phyloP scores from a whole-genome alignment of 2,113 vertebrate genomes.

The Euleptes europaea region DNA sequence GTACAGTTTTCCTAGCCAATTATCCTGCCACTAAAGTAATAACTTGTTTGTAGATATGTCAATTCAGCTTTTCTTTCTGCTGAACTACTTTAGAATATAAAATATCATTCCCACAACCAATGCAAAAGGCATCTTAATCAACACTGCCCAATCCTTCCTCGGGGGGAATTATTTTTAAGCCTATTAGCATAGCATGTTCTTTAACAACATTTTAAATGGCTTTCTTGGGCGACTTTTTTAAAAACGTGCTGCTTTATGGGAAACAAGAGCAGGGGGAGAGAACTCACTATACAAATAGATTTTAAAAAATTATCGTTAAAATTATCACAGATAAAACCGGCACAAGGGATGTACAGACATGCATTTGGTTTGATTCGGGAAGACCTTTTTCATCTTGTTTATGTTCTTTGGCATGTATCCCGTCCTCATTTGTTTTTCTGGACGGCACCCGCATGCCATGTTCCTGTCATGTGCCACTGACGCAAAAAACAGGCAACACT shows the following conservation, averaged over 20 bases:
- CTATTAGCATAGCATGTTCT: constrained; percentile 23
- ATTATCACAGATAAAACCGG: not conserved
- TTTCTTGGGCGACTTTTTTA: constrained; percentile 20
- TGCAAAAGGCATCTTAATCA: constrained; percentile 6
- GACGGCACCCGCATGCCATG: too few species aligned
- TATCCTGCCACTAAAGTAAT: constrained; percentile 32
- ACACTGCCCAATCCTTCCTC: not conserved
- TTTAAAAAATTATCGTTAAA: not conserved
- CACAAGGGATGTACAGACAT: not conserved
- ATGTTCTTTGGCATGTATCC: too few species aligned
- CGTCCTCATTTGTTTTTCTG: too few species aligned
- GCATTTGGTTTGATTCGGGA: too few species aligned
- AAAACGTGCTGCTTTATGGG: constrained; percentile 11
- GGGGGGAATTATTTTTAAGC: constrained; percentile 34
- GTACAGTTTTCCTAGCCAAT: constrained; percentile 50
- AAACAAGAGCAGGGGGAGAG: not conserved
- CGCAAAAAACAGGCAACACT: too few species aligned
- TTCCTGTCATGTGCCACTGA: too few species aligned
- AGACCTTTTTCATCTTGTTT: too few species aligned
- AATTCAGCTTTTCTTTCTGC: constrained; percentile 44
- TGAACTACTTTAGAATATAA: constrained; percentile 34
- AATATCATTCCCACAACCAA: constrained; percentile 11
- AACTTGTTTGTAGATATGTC: constrained; percentile 50
- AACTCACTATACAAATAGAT: not conserved
- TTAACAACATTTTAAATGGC: not conserved